Evolutionary conservation across 2,113 vertebrate genomes (phyloP).

Genomic region (Neomonachus schauinslandi): DNA sequence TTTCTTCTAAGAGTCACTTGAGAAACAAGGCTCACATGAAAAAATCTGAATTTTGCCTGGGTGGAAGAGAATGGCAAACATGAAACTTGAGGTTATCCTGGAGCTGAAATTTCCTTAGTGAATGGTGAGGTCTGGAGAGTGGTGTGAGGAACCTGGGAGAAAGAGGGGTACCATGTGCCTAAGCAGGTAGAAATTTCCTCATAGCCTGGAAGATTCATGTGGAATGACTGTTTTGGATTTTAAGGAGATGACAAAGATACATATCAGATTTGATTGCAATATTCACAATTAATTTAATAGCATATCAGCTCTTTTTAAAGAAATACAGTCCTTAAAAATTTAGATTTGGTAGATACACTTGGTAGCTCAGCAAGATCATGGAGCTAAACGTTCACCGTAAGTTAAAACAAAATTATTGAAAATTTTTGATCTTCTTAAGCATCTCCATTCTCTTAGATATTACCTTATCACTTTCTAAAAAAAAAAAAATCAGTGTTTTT

Average conservation of each 20-base stretch:
- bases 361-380: background rate
- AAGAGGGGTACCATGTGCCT: fast-evolving
- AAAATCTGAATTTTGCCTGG: background rate
- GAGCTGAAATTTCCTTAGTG: background rate
- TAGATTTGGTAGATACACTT: background rate
- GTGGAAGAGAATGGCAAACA: background rate
- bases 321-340: background rate
- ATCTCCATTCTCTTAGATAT: background rate
- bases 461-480: background rate
- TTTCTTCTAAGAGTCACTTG: background rate
- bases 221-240: background rate
- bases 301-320: background rate
- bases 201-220: background rate
- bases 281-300: background rate
- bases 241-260: background rate
- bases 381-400: background rate
- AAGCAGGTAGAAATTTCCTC: background rate
- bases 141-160: background rate
- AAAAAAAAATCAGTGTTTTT: background rate
- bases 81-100: background rate
- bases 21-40: background rate
- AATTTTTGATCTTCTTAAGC: background rate
- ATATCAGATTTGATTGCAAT: background rate
- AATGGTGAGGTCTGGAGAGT: background rate
- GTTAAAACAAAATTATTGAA: background rate